Conservation (phyloP, 53 echinoderm and acorn worm genomes). For the Paelopatides confundens region DNA sequence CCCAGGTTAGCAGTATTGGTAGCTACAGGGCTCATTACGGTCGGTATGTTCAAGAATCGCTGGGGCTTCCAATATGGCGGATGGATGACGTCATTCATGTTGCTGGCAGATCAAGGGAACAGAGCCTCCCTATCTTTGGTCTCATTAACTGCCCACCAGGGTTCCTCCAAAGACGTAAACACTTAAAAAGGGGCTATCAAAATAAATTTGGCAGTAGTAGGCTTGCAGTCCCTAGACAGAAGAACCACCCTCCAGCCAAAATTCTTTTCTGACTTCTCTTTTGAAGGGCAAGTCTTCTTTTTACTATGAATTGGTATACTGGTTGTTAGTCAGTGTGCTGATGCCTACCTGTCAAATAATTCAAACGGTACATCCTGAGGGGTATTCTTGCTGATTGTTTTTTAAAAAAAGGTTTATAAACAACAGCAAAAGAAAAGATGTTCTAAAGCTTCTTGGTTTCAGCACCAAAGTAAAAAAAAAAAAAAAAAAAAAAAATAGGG, state of each 20-base stretch:
- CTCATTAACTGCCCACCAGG: slow-evolving; percentile 47
- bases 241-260: slow-evolving; percentile 35
- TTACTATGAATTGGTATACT: neutral
- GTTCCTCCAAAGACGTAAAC: slow-evolving; percentile 37
- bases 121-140: slow-evolving; percentile 16
- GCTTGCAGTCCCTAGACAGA: slow-evolving; percentile 47
- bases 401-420: slow-evolving; percentile 21
- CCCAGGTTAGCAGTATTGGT: slow-evolving; percentile 28
- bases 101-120: slow-evolving; percentile 45
- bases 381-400: slow-evolving; percentile 14
- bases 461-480: neutral
- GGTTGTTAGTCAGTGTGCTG: neutral
- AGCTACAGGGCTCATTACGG: slow-evolving; percentile 35
- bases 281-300: neutral
- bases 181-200: slow-evolving; percentile 49
- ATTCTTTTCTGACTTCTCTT: slow-evolving; percentile 24
- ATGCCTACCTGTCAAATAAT: slow-evolving; percentile 25
- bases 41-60: slow-evolving; percentile 33
- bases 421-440: neutral
- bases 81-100: slow-evolving; percentile 37
- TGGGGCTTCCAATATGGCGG: slow-evolving; percentile 44
- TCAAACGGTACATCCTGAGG: slow-evolving; percentile 19
- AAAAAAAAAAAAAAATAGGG: neutral
- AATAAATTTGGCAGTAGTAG: slow-evolving; percentile 44
- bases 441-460: neutral